A percentile compares a stretch with the other conserved stretches of the same genome.
These are phyloP conservation scores for Aricia artaxerxes DNA, from an alignment of 2,888 invertebrate genomes.

Conservation along the genomic window DNA sequence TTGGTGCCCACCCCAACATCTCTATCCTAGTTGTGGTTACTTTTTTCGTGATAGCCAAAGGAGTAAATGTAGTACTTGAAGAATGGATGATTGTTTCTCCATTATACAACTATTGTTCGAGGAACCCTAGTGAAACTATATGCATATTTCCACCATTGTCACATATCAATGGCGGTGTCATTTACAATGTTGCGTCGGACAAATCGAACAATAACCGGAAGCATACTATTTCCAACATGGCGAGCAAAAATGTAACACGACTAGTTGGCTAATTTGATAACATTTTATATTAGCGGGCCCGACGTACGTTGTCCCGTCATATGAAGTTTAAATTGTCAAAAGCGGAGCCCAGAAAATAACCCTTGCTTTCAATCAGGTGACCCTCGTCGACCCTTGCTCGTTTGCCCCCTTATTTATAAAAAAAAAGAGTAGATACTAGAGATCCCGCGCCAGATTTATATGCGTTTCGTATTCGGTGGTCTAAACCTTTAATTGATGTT, in stretches of 20 bases:
- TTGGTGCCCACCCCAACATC: no score
- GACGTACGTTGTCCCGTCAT: no score
- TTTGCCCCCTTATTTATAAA: no score
- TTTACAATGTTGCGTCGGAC: background rate
- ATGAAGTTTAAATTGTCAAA: no score
- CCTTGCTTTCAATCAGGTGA: no score
- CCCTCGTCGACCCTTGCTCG: no score
- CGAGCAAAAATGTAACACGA: background rate
- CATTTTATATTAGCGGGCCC: background rate
- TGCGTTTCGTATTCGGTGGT: background rate
- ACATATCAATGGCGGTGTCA: background rate
- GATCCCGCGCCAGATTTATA: no score
- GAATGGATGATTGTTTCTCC: background rate
- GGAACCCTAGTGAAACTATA: background rate
- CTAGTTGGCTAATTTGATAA: constrained; percentile 7
- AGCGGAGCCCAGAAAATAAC: no score
- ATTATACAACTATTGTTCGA: background rate
- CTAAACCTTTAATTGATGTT: background rate
- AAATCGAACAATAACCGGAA: constrained; percentile 24
- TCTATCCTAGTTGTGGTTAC: no score
- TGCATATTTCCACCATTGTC: background rate
- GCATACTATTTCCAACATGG: constrained; percentile 22
- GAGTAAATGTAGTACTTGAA: background rate
- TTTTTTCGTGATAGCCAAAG: no score
- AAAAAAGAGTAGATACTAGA: no score